Base-by-base conservation (phyloP, 2,113 vertebrate species). In the Hippocampus guttulatus region DNA sequence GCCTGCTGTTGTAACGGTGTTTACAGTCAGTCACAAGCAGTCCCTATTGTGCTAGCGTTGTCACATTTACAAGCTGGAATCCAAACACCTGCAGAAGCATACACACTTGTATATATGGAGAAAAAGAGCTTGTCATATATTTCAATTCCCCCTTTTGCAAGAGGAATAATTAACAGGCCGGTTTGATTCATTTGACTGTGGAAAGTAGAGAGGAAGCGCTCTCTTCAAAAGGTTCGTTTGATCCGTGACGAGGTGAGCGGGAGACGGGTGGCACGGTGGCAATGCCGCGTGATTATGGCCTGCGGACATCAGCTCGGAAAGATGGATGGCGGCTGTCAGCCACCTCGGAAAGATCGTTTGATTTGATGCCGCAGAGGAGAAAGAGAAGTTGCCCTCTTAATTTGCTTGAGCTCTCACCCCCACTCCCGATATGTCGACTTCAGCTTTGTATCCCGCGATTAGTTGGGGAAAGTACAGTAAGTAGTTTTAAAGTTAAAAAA, bases 181-280 rank as follows among this genome's bases (percentile, higher is more conserved):
- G 80, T 86, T 82, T 85, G 85, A 87, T 91, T 90, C 84, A 90
- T 91, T 86, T 87, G 84, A 71, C 84, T 78, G 80, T 81, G 75
- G 67, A 77, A 88, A 75, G 64, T 47, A 45, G 23, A 16, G 41
- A 65, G 64, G 73, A 80, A 74, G 69, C 52, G 58, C 58, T 79
- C 74, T 27, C 81, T 85, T 84, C 66, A 68, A 54, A 68, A 38
- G 49, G 15, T 49, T 18, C 78, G 84, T 92, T 85, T 89, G 87
- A 91, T 90, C 78, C 79, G 21, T 41, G 51, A 84, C 75, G 78
- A 64, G 58, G 58, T 33, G 69, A 77, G 73, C 58, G 58, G 71
- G 76, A 85, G 75, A 66, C 23, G 69, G 74, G 71, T 67, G 77
- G 77, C 73, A 27, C 23, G 41, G 73, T 67, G 69, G 68, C 76